Evolutionary conservation across 2,888 invertebrate species (phyloP), one percentile per base, ranked within the genome.

Genomic region (Drosophila trichaetosa): DNA sequence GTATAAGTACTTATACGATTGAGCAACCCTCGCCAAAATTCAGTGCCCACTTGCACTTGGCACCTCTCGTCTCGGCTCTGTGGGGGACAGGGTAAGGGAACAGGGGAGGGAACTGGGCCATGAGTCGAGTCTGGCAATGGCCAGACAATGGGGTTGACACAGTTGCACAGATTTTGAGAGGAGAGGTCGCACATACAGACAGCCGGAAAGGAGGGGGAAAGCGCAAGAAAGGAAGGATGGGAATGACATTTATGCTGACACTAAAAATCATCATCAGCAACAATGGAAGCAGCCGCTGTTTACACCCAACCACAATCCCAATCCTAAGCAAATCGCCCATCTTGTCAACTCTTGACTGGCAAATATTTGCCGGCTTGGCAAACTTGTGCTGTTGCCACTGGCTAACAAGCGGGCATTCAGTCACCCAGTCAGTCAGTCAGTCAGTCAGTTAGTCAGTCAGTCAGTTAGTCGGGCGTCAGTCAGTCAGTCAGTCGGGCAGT

Each of bases 171-270:
- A 66, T 67, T 72, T 61, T 1, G 16, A 33, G n/a, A 38, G n/a
- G n/a, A 27, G 54, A 27, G 18, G 27, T 27, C 54, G 36, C 27
- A 27, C 36, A 27, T 38, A 27, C 27, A 38, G 36, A 24, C 24
- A 54, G 36, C 3, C 34, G 21, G 48, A 31, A 33, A 4, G 31
- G 29, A 27, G n/a, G 1, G 18, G 18, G 0, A 3, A 10, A 42
- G 3, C 46, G 16, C 21, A 4, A 29, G 11, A 13, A 21, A 24
- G 11, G n/a, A 31, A 4, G 68, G 63, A 63, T 65, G 48, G 56
- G 48, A 79, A 69, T 79, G 87, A 84, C 84, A 80, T 87, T 84
- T 85, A 82, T 84, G 84, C 84, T 84, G 84, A 84, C 84, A 85
- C 83, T 76, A 73, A 87, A 87, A 87, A 83, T 85, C 80, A 84